Evolutionary conservation across 2,888 invertebrate species (phyloP).

Genomic region (Drosophila mimica): DNA sequence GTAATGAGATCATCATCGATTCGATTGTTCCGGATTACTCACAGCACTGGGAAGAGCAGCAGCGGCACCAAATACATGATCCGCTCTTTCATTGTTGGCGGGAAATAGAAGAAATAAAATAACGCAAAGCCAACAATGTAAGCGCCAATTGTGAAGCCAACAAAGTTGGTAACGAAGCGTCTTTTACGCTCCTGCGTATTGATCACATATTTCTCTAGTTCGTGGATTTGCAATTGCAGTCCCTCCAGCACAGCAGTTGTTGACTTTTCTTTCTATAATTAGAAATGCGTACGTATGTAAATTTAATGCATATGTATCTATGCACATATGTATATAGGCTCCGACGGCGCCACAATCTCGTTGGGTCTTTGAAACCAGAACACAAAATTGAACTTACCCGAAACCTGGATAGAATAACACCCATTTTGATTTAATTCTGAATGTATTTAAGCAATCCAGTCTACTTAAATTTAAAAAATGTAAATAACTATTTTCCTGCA

Average conservation of each 20-base stretch:
- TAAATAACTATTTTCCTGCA: slow-evolving; percentile 50
- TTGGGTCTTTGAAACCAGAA: background rate
- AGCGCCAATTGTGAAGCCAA: slow-evolving; percentile 89
- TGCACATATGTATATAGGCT: slow-evolving; percentile 13
- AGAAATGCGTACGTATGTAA: slow-evolving; percentile 65
- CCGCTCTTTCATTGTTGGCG: slow-evolving; percentile 90
- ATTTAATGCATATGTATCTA: slow-evolving; percentile 28
- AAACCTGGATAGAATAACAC: slow-evolving; percentile 89
- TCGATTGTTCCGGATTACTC: slow-evolving; percentile 85
- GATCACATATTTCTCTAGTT: slow-evolving; percentile 92
- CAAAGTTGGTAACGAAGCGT: slow-evolving; percentile 92
- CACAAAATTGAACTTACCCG: slow-evolving; percentile 86
- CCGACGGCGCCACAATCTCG: slow-evolving; percentile 27
- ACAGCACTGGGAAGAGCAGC: slow-evolving; percentile 93
- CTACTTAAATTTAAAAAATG: slow-evolving; percentile 60
- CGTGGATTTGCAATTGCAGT: slow-evolving; percentile 91
- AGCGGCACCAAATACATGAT: slow-evolving; percentile 92
- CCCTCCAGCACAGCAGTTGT: slow-evolving; percentile 87
- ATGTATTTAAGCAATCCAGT: slow-evolving; percentile 28
- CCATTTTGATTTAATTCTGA: slow-evolving; percentile 85
- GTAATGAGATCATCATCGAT: slow-evolving; percentile 45
- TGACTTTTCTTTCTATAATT: slow-evolving; percentile 86
- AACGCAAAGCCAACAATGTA: slow-evolving; percentile 90
- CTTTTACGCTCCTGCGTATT: slow-evolving; percentile 93
- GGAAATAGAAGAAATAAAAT: slow-evolving; percentile 93